Conservation (phyloP, 2,797 vertebrate genomes). For the Apogon talboti region DNA sequence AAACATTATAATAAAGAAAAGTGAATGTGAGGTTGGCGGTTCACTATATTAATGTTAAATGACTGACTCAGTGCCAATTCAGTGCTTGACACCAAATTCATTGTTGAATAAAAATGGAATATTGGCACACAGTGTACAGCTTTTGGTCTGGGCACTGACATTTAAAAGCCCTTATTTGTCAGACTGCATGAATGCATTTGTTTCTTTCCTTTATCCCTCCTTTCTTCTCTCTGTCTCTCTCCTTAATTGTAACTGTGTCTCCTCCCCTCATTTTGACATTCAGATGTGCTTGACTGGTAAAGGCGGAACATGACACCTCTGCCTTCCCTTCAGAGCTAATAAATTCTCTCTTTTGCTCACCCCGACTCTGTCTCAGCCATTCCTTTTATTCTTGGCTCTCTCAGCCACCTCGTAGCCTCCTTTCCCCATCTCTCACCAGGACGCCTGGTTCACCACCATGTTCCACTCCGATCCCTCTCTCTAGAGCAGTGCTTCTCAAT, state of each 20-base stretch:
- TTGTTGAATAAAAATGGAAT: slow-evolving; percentile 12
- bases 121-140: slow-evolving; percentile 20
- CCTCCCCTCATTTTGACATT: slow-evolving; percentile 46
- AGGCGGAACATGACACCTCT: slow-evolving; percentile 43
- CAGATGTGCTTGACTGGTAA: slow-evolving; percentile 54
- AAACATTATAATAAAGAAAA: no score
- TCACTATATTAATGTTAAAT: no score
- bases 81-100: no score
- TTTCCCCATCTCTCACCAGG: no score
- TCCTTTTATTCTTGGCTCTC: no score
- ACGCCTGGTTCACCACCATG: no score
- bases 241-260: slow-evolving; percentile 35
- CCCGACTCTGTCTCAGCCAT: no score
- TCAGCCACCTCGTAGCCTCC: no score
- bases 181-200: slow-evolving; percentile 20
- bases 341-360: slow-evolving; percentile 35
- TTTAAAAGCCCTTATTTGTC: slow-evolving; percentile 32
- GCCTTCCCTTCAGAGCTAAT: slow-evolving; percentile 33
- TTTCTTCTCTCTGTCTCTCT: slow-evolving; percentile 27
- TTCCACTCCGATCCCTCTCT: no score
- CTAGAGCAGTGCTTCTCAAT: no score
- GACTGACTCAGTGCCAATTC: no score
- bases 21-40: no score
- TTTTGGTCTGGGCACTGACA: slow-evolving; percentile 18
- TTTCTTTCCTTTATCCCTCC: slow-evolving; percentile 11